Conservation (phyloP, 2,888 invertebrate species). For the Heteromyza rotundicornis region DNA sequence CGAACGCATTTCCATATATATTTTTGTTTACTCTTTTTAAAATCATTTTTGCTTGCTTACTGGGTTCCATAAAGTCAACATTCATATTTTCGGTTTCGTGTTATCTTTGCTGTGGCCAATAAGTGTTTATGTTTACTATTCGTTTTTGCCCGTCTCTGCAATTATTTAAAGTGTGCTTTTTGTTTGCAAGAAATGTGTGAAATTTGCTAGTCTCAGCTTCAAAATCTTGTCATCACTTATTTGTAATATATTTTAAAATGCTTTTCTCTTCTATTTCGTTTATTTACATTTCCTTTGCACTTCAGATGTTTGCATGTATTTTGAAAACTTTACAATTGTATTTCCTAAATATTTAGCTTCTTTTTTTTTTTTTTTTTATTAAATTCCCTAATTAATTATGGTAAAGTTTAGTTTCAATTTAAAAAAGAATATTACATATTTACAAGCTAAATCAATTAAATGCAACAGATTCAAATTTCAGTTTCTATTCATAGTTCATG, state of each 20-base stretch:
- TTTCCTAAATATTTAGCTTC: not conserved
- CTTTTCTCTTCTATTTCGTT: not conserved
- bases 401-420: not conserved
- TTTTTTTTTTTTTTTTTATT: not conserved
- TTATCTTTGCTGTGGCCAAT: slow-evolving; percentile 45
- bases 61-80: not conserved
- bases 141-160: slow-evolving; percentile 6
- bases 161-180: not conserved
- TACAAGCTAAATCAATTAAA: not conserved
- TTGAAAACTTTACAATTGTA: not conserved
- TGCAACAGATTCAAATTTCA: not conserved
- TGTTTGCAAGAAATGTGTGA: too few relatives aligned
- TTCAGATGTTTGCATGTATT: slow-evolving; percentile 5
- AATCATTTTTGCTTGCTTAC: not conserved
- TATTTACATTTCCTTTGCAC: slow-evolving; percentile 8
- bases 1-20: too few relatives aligned
- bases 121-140: slow-evolving; percentile 9
- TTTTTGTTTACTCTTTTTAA: too few relatives aligned
- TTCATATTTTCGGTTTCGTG: slow-evolving; percentile 33
- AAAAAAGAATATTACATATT: too few relatives aligned
- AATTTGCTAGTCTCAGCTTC: too few relatives aligned
- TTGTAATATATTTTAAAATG: not conserved
- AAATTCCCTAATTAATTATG: not conserved
- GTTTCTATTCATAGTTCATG: not conserved
- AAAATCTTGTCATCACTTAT: not conserved